These are phyloP conservation scores for Chloroceryle aenea DNA, from an alignment of 2,113 vertebrate species.

Conservation along the genomic window DNA sequence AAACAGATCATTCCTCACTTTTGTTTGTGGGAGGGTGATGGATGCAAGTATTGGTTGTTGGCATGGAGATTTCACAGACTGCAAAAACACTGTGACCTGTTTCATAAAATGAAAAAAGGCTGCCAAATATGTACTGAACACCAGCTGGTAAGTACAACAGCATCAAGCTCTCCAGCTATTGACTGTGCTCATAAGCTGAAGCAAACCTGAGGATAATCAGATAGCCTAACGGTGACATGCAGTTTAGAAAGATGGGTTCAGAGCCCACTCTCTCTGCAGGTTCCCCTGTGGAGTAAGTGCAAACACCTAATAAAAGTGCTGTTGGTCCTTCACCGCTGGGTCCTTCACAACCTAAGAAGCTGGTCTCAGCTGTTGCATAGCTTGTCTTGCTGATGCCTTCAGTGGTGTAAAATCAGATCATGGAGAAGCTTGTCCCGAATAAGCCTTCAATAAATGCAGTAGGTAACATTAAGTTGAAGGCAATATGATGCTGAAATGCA, in stretches of 20 bases:
- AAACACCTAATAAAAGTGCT: background rate
- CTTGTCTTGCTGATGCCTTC: background rate
- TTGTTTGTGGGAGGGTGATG: background rate
- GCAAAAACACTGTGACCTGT: conserved; percentile 27
- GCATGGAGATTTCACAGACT: background rate
- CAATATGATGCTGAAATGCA: background rate
- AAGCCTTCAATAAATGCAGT: background rate
- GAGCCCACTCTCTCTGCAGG: background rate
- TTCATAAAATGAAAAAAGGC: background rate
- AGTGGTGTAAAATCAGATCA: background rate
- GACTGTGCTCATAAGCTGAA: background rate
- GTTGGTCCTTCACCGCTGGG: background rate
- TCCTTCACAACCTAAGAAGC: background rate
- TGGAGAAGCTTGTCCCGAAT: background rate
- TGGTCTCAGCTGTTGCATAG: background rate
- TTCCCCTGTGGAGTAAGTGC: background rate
- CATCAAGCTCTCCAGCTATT: background rate
- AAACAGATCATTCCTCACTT: background rate
- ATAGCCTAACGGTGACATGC: fast-evolving
- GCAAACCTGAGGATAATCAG: background rate
- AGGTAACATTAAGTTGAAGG: background rate
- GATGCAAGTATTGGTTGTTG: background rate
- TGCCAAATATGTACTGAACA: conserved; percentile 36
- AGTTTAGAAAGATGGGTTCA: background rate
- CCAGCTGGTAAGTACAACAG: conserved; percentile 37